Evolutionary conservation across 2,797 vertebrate species (phyloP), one percentile per base, ranked within the genome.

Genomic region (Graptemys geographica): DNA sequence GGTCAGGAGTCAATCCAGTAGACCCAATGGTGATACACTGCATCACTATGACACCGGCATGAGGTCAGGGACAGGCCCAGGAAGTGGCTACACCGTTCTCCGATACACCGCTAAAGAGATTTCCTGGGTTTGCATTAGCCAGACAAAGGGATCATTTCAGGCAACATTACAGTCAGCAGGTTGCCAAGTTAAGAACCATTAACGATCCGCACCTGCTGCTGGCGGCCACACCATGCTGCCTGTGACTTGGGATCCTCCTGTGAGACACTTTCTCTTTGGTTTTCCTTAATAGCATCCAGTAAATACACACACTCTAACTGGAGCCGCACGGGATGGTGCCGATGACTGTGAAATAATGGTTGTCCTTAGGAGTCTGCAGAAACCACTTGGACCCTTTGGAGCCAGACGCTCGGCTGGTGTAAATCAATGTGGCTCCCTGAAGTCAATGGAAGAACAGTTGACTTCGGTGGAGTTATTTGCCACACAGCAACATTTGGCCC

Each of bases 131-230:
- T 27, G 25, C 44, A 9, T 78, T 78, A 49, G 44, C 27, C 74
- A 18, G 74, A 3, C 25, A 78, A 78, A 78, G 74, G 44, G 27
- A 28, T 49, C 27, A 10, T 78, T 78, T 8, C 44, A 15, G 9
- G 11, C 44, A 1, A 31, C 4, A 1, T 6, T 41, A 4, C 19
- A 19, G 3, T 47, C 72, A 10, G 41, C 44, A 12, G 5, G 7
- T 9, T 78, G 74, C 74, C 74, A 78, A 49, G 74, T 49, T 78
- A 10, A 49, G 44, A 78, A 47, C 44, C 15, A 23, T 78, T 78
- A 49, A 78, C 5, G 7, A 72, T 41, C 19, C 15, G 27, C 74
- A 9, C 44, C 8, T 12, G 44, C 41, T 31, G 44, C 74, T 49
- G 25, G 44, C 12, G 28, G 47, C 13, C 27, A 28, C 44, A 47